A percentile compares a stretch with the other conserved stretches of the same genome.
Conservation (phyloP, 2,797 vertebrate genomes). For the Steatocranus sp. region DNA sequence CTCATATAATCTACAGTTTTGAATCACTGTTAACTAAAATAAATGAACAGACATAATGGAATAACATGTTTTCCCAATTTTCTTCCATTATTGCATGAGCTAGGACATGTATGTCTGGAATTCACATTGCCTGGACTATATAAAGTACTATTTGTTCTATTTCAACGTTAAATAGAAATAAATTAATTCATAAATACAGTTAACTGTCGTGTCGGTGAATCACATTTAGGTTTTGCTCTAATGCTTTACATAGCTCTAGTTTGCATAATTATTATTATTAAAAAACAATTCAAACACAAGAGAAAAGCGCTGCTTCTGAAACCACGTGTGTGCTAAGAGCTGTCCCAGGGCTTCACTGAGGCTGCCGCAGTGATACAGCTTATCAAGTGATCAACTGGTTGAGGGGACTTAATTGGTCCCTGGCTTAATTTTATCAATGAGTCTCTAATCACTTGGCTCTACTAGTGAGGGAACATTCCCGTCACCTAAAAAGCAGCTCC, state of each 20-base stretch:
- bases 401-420: background rate
- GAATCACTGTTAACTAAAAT: background rate
- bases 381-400: conserved; percentile 1
- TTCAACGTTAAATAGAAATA: background rate
- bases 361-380: background rate
- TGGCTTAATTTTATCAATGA: background rate
- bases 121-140: background rate
- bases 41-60: background rate
- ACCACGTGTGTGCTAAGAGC: background rate
- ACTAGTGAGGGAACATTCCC: conserved; percentile 34
- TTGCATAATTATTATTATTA: background rate
- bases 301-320: background rate
- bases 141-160: background rate
- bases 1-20: background rate
- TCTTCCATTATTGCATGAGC: background rate
- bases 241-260: background rate
- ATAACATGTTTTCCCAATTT: background rate
- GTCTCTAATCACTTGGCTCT: background rate
- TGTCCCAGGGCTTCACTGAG: background rate
- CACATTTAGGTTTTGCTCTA: background rate
- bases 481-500: background rate
- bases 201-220: background rate
- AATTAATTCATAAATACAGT: background rate
- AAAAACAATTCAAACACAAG: background rate
- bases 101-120: background rate